Evolutionary conservation across 2,888 invertebrate genomes (phyloP), one percentile per base, ranked within the genome.

Genomic region (Limnephilus lunatus): DNA sequence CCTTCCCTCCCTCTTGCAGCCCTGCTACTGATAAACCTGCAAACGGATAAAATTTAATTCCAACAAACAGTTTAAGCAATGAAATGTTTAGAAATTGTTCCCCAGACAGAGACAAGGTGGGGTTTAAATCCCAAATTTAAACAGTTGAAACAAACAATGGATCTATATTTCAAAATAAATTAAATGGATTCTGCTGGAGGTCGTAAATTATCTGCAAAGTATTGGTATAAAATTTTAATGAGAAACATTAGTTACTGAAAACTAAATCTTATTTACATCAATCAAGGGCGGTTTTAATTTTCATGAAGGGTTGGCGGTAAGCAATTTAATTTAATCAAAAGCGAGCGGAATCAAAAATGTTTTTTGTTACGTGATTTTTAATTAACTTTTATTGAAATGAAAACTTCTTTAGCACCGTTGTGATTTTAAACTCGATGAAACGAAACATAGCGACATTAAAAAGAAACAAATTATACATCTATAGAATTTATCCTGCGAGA

Each of bases 11-110:
- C 83, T 32, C 19, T 25, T 11, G 25, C 32, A 32, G 19, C 19
- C 35, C 7, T 25, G 19, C 1, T 39, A 31, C 83, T 32, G 32
- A 68, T 68, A 68, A 68, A 68, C 68, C 68, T 68, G 68, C 68
- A 68, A 68, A 68, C 68, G 68, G 31, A 31, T 82, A 82, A 82
- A 82, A 82, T 68, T 82, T 82, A 82, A 82, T 44, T 86, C 44
- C 35, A 30, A n/a, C 86, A 30, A 86, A n/a, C 86, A 44, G 25
- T 86, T 44, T 35, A 44, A 48, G 35, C 86, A n/a, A 44, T 48
- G 30, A 86, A 86, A 86, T 68, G 68, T n/a, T 68, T 68, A 68
- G 68, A 25, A 68, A 68, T 25, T 68, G 68, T 68, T 68, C n/a
- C n/a, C n/a, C 1, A 68, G 68, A 68, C 68, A 68, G 68, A 68